Evolutionary conservation across 2,113 vertebrate genomes (phyloP), one percentile per base, ranked within the genome.

Genomic region (Pseudorectes ferrugineus): DNA sequence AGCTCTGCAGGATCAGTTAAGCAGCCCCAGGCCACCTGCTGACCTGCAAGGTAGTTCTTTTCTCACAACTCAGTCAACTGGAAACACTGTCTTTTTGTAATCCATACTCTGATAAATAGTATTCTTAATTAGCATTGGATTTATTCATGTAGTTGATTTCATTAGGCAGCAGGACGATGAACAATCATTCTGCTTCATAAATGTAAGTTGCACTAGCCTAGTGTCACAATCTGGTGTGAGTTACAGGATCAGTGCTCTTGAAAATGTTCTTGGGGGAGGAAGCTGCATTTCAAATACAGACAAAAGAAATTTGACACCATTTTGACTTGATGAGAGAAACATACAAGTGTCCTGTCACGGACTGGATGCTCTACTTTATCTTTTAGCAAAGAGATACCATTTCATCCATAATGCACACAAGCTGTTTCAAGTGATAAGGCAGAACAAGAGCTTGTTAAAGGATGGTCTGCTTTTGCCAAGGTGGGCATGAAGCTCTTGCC

Each of bases 101-200:
- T n/a, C n/a, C 48, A 20, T 88, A 74, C 43, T 92, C 79, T 65
- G 82, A 92, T 93, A 93, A 90, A 78, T 75, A 73, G 26, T 90
- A 76, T 90, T 95, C 36, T 93, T 85, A 68, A 82, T 88, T 95
- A 96, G 42, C 8, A 5, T 35, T 92, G 84, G 75, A 80, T 91
- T 95, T 95, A 85, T 94, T 95, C 45, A 68, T n/a, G 48, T 93
- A 67, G 91, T 89, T 92, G 70, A 87, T 93, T 96, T 85, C 85
- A 83, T 89, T 92, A 95, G 87, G 58, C 57, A 88, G 84, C 43
- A 92, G 58, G 54, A 67, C 2, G 46, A 70, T 51, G 73, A 95
- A 77, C 33, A 72, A 38, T 89, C 73, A 38, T 89, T 92, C 80
- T 85, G 80, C 84, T 40, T 61, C 49, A 33, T 80, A 92, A 81